Evolutionary conservation across 2,888 invertebrate species (phyloP), one percentile per base, ranked within the genome.

Genomic region (Eupsilia transversa): DNA sequence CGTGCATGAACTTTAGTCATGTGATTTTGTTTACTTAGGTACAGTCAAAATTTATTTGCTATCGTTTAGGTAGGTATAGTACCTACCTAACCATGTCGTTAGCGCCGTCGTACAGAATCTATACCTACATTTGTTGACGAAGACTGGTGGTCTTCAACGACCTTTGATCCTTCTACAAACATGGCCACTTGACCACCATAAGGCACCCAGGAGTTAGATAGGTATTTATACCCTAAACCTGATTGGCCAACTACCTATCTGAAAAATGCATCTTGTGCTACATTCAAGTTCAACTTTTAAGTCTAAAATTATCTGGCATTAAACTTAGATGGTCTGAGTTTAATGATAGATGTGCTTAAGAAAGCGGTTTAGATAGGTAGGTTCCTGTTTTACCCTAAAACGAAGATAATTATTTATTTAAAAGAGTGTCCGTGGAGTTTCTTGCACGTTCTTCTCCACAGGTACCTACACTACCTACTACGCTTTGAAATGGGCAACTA

Each of bases 21-120:
- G 10, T n/a, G 41, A 41, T 54, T 30, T 75, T 79, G 30, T 79
- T 79, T 79, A 69, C n/a, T n/a, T n/a, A n/a, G n/a, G n/a, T n/a
- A n/a, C 30, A 30, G 12, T 30, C 3, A 2, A 23, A 30, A 38
- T 75, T 59, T 17, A 59, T 59, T 67, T 43, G 17, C 9, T 0
- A 30, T 43, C 6, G 2, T 56, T 5, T 38, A 43, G 3, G 46
- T 67, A 41, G 14, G 2, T 64, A n/a, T 20, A 46, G 41, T n/a
- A n/a, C 5, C 23, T n/a, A 30, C 27, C n/a, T 46, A 46, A 20
- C 14, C 17, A 3, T 68, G 6, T n/a, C 6, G 10, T 65, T 41
- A 30, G 23, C 38, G 35, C 5, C 6, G 3, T 30, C 33, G 27
- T 38, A 4, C 14, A 5, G 17, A 43, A 43, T 41, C 14, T n/a